These are phyloP conservation scores for Temnopleurus reevesii DNA, from an alignment of 53 echinoderm and acorn worm genomes.

Conservation along the genomic window DNA sequence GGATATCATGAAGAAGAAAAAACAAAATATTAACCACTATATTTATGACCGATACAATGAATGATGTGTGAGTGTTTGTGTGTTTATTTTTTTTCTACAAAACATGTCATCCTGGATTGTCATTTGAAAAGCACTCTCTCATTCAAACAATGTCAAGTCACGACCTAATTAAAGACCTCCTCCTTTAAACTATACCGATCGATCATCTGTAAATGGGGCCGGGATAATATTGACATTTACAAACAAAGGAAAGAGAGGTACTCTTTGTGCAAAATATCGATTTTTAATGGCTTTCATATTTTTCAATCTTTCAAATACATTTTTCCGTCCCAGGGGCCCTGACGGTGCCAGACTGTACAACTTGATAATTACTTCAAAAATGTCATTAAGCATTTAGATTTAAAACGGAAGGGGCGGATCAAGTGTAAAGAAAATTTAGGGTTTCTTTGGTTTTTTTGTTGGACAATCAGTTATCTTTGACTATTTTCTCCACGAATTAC, in stretches of 20 bases:
- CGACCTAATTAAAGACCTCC: constrained; percentile 34
- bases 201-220: constrained; percentile 17
- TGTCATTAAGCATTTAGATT: no score
- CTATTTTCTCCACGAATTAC: no score
- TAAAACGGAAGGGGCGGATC: no score
- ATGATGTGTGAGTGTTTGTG: not conserved
- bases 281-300: not conserved
- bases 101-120: no score
- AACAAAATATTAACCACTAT: no score
- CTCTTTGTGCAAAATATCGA: constrained; percentile 4
- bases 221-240: constrained; percentile 24
- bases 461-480: no score
- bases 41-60: no score
- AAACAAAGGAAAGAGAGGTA: not conserved
- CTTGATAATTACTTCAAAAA: not conserved
- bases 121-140: no score
- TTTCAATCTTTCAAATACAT: not conserved
- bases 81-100: not conserved
- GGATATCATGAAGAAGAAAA: no score
- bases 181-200: not conserved
- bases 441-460: no score
- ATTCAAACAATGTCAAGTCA: not conserved
- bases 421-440: no score
- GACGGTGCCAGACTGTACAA: not conserved
- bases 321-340: not conserved